Conservation (phyloP, 2,888 invertebrate genomes). For the Hyles lineata region DNA sequence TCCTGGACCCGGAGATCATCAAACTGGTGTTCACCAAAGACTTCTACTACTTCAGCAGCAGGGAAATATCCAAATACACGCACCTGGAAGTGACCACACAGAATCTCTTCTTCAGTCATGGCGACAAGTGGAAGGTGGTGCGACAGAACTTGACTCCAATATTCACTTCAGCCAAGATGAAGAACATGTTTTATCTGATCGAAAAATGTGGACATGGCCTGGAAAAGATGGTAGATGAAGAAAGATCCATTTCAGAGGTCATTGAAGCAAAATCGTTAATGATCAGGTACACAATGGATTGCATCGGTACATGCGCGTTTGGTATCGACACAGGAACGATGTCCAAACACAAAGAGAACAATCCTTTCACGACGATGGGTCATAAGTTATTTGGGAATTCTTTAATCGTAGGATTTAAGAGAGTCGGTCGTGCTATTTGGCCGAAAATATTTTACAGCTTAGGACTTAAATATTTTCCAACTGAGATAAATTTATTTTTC, state of each 20-base stretch:
- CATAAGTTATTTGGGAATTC: slow-evolving; percentile 42
- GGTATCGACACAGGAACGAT: slow-evolving; percentile 54
- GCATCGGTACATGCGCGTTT: slow-evolving; percentile 52
- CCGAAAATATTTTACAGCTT: slow-evolving; percentile 53
- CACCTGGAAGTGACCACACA: slow-evolving; percentile 43
- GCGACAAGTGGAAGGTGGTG: slow-evolving; percentile 49
- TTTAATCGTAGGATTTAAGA: slow-evolving; percentile 39
- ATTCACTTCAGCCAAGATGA: slow-evolving; percentile 51
- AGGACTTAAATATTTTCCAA: slow-evolving; percentile 45
- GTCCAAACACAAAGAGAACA: slow-evolving; percentile 41
- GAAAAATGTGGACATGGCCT: slow-evolving; percentile 44
- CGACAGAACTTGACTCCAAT: slow-evolving; percentile 51
- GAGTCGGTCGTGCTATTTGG: slow-evolving; percentile 49
- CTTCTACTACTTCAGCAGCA: slow-evolving; percentile 49
- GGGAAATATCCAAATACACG: slow-evolving; percentile 44
- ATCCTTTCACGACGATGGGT: slow-evolving; percentile 51
- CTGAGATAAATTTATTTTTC: slow-evolving; percentile 48
- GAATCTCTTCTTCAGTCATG: slow-evolving; percentile 49
- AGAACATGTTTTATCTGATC: slow-evolving; percentile 53
- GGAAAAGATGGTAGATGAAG: slow-evolving; percentile 43
- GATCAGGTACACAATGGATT: slow-evolving; percentile 53
- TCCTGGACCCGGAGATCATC: slow-evolving; percentile 48
- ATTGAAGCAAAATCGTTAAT: slow-evolving; percentile 43
- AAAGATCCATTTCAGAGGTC: slow-evolving; percentile 34
- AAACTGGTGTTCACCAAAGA: slow-evolving; percentile 51